Evolutionary conservation across 1,140 invertebrate species (phyloP).

Genomic region (Mactra quadrangularis): DNA sequence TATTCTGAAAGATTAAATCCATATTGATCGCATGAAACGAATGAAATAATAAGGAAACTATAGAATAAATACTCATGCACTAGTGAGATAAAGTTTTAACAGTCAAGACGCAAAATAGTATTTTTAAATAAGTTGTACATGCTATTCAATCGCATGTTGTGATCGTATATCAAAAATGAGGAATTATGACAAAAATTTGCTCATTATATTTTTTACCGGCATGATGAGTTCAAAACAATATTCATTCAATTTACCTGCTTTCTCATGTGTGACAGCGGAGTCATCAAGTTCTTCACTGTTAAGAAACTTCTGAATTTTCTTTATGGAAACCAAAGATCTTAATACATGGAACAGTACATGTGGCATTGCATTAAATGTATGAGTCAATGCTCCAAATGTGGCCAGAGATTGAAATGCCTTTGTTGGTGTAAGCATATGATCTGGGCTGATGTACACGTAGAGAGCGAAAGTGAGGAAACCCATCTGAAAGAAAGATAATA

Average conservation of each 20-base stretch:
- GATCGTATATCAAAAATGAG: too few species aligned
- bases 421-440: slow-evolving; percentile 90
- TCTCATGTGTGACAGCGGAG: not conserved
- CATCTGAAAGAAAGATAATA: slow-evolving; percentile 70
- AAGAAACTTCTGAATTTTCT: slow-evolving; percentile 64
- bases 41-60: too few species aligned
- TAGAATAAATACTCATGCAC: too few species aligned
- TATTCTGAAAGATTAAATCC: too few species aligned
- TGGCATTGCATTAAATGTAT: slow-evolving; percentile 88
- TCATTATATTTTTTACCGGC: too few species aligned
- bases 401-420: slow-evolving; percentile 97
- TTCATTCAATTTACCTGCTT: not conserved
- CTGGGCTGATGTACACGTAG: slow-evolving; percentile 72
- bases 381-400: slow-evolving; percentile 97
- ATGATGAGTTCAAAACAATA: too few species aligned
- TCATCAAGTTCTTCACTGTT: slow-evolving; percentile 66
- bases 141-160: too few species aligned
- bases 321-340: slow-evolving; percentile 60
- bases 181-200: too few species aligned
- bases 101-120: too few species aligned
- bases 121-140: too few species aligned
- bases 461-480: slow-evolving; percentile 90
- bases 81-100: too few species aligned
- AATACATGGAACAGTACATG: slow-evolving; percentile 21
- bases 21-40: too few species aligned